Evolutionary conservation across 2,113 vertebrate genomes (phyloP).

Genomic region (Sander vitreus): DNA sequence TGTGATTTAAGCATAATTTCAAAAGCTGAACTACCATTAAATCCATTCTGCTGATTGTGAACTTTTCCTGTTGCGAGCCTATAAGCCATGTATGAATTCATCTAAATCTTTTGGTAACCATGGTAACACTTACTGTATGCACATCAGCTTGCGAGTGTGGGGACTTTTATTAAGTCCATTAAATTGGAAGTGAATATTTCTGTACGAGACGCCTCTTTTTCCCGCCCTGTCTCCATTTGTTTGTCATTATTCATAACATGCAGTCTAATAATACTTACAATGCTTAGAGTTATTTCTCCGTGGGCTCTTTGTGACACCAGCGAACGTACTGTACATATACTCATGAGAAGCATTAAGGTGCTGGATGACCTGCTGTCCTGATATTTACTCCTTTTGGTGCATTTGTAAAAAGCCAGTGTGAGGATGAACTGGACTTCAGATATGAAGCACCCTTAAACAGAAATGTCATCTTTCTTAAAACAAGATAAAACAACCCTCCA

Average conservation of each 20-base stretch:
- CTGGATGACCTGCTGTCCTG: background rate
- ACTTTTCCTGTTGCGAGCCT: background rate
- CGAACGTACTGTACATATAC: background rate
- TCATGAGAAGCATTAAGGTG: background rate
- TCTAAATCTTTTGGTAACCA: background rate
- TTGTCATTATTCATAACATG: slow-evolving; percentile 2
- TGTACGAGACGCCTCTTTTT: background rate
- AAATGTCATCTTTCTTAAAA: background rate
- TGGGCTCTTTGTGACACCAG: background rate
- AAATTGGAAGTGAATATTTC: background rate
- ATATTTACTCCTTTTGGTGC: background rate
- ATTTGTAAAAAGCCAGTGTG: background rate
- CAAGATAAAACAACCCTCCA: background rate
- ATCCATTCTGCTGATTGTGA: background rate
- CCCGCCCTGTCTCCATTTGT: background rate
- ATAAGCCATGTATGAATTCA: background rate
- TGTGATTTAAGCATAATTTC: background rate
- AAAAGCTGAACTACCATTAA: background rate
- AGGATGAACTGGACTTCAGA: background rate
- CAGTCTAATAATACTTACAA: background rate
- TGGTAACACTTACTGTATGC: background rate
- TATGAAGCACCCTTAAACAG: background rate
- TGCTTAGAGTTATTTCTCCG: background rate
- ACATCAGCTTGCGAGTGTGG: background rate
- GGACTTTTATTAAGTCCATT: slow-evolving; percentile 10